Percentiles rank a stretch among this genome's conserved stretches.
Conservation (phyloP, 2,888 invertebrate species). For the Drosophila barbarae region DNA sequence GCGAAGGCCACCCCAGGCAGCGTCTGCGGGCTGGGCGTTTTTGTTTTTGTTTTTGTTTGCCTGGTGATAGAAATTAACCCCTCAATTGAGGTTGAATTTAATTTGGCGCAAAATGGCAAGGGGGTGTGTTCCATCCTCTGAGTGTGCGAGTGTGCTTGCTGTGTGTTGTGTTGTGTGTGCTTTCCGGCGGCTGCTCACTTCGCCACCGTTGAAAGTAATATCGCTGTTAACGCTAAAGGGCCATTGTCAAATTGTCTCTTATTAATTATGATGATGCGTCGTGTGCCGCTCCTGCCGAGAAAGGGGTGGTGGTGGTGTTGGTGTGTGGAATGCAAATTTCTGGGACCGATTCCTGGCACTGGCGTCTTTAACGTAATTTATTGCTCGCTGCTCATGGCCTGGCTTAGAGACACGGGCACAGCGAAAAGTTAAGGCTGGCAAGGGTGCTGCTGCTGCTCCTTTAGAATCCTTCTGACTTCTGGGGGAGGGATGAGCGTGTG, state of each 20-base stretch:
- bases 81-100: conserved; percentile 80
- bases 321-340: conserved; percentile 61
- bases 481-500: conserved; percentile 16
- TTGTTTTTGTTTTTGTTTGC: conserved; percentile 74
- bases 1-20: conserved; percentile 38
- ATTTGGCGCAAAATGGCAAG: conserved; percentile 79
- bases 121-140: conserved; percentile 42
- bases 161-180: conserved; percentile 13
- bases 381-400: conserved; percentile 48
- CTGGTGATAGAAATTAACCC: conserved; percentile 79
- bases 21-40: conserved; percentile 61
- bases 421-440: conserved; percentile 67
- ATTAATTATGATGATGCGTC: conserved; percentile 76
- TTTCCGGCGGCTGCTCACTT: conserved; percentile 57
- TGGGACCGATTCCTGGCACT: conserved; percentile 50
- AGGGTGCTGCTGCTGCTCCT: conserved; percentile 41
- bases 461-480: conserved; percentile 35
- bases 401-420: conserved; percentile 48
- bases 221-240: conserved; percentile 72
- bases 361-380: conserved; percentile 72
- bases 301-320: conserved; percentile 14
- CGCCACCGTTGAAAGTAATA: conserved; percentile 65
- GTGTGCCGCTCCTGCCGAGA: conserved; percentile 38
- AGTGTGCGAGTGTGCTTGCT: conserved; percentile 20
- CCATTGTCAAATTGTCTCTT: conserved; percentile 76